These are phyloP conservation scores for Macrobrachium rosenbergii DNA, from an alignment of 1,140 invertebrate genomes.

Conservation along the genomic window DNA sequence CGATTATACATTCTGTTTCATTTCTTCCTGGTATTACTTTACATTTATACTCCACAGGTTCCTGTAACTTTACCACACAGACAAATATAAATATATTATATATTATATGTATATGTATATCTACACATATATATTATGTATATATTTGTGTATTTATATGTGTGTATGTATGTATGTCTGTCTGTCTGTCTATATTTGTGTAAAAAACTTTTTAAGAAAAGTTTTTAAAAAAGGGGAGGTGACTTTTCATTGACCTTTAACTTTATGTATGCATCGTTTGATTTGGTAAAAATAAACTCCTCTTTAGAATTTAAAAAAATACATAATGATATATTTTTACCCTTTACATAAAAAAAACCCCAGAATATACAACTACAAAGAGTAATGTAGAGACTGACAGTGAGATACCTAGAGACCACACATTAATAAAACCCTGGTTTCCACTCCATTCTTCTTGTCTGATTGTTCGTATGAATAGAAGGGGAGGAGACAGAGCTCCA, in stretches of 20 bases:
- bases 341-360: no score
- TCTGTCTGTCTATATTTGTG: neutral
- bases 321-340: no score
- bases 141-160: constrained; percentile 3
- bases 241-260: no score
- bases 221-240: no score
- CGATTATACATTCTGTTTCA: no score
- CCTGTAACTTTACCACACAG: neutral
- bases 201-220: no score
- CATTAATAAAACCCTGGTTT: neutral
- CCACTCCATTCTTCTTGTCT: neutral
- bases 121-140: constrained; percentile 14
- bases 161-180: neutral
- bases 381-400: no score
- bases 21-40: neutral
- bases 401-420: no score
- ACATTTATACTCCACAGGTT: neutral
- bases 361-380: no score
- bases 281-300: no score
- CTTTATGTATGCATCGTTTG: no score
- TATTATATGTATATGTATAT: constrained; percentile 6
- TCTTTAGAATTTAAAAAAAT: no score
- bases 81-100: neutral
- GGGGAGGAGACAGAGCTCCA: neutral
- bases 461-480: constrained; percentile 26